Evolutionary conservation across 2,113 vertebrate species (phyloP).

Genomic region (Neomonachus schauinslandi): DNA sequence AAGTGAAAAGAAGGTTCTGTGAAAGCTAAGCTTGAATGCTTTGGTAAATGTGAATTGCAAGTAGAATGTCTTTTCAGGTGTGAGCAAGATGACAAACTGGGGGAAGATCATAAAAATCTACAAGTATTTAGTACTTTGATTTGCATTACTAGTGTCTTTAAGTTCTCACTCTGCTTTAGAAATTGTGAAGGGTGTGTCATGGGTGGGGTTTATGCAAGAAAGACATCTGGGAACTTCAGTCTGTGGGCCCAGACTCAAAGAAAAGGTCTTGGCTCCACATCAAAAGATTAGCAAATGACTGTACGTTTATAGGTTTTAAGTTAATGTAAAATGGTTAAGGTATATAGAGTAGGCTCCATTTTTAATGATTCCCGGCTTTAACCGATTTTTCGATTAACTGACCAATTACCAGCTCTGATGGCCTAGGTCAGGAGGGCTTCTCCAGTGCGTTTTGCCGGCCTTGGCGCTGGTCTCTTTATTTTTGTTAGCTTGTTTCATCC

Average conservation of each 20-base stretch:
- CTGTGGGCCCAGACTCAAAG: constrained; percentile 70
- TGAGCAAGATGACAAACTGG: not conserved
- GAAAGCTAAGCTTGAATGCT: not conserved
- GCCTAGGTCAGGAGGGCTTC: not conserved
- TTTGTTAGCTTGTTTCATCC: not conserved
- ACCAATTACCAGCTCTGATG: not conserved
- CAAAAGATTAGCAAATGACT: constrained; percentile 71
- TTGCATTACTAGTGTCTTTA: constrained; percentile 16
- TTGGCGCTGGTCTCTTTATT: not conserved
- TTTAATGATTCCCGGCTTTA: constrained; percentile 56
- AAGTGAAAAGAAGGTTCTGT: not conserved
- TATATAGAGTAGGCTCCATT: not conserved
- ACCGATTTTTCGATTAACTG: constrained; percentile 54
- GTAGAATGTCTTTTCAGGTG: not conserved
- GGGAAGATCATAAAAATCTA: not conserved
- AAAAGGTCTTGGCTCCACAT: constrained; percentile 70
- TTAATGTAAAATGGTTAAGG: constrained; percentile 52
- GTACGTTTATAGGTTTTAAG: constrained; percentile 67
- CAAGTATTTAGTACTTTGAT: not conserved
- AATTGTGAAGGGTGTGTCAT: constrained; percentile 6
- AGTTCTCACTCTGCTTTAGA: constrained; percentile 33
- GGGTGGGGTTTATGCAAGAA: constrained; percentile 55
- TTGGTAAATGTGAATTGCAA: not conserved
- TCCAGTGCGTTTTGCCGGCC: not conserved
- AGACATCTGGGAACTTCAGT: constrained; percentile 68